Percentiles rank a stretch among this genome's conserved stretches.
Evolutionary conservation across 2,888 invertebrate species (phyloP).

Genomic region (Nomada flava): DNA sequence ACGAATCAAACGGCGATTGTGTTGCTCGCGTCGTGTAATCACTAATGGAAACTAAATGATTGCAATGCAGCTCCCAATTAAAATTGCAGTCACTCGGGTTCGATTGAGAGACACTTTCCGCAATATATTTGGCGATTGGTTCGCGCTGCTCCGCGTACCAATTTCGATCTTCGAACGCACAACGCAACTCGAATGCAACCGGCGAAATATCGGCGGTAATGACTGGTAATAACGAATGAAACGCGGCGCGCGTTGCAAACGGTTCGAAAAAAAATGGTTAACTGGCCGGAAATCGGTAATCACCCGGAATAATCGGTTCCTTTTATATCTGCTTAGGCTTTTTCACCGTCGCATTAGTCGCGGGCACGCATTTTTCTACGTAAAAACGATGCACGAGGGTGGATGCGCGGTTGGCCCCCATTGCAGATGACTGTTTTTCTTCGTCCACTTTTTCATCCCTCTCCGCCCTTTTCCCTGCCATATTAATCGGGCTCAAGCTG

Average conservation of each 20-base stretch:
- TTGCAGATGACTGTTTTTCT: conserved; percentile 37
- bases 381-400: conserved; percentile 61
- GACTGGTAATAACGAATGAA: conserved; percentile 52
- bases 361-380: conserved; percentile 47
- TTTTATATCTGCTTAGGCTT: conserved; percentile 77
- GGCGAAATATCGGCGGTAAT: conserved; percentile 69
- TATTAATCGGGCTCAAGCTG: conserved; percentile 76
- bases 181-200: conserved; percentile 62
- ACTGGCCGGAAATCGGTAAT: conserved; percentile 82
- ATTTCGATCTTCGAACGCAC: conserved; percentile 48
- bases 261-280: conserved; percentile 81
- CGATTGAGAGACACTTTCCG: too few species aligned
- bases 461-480: conserved; percentile 33
- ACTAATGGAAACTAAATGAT: background rate
- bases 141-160: background rate
- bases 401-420: conserved; percentile 42
- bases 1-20: conserved; percentile 24
- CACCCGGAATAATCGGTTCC: conserved; percentile 78
- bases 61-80: background rate
- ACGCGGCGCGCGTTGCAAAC: conserved; percentile 70
- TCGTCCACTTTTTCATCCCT: conserved; percentile 15
- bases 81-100: background rate
- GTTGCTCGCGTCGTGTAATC: conserved; percentile 10
- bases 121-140: background rate
- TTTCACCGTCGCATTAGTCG: conserved; percentile 64